phyloP scores from a whole-genome alignment of 2,113 vertebrate genomes.

The Ondatra zibethicus region DNA sequence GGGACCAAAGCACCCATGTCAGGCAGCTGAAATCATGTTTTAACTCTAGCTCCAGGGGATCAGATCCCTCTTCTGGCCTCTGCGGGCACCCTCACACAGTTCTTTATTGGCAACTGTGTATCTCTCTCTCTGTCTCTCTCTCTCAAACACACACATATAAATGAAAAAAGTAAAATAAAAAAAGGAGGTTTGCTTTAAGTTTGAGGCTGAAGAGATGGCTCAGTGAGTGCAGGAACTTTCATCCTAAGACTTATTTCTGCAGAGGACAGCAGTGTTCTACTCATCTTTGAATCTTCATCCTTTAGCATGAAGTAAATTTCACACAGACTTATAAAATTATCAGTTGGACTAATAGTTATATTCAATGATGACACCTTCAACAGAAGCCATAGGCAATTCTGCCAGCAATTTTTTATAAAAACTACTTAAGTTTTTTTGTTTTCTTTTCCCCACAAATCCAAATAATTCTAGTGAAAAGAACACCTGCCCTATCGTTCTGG shows the following conservation, averaged over 20 bases:
- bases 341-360: slow-evolving; percentile 20
- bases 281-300: background rate
- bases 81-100: background rate
- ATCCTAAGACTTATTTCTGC: slow-evolving; percentile 10
- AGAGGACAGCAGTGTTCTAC: background rate
- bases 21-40: background rate
- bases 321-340: slow-evolving; percentile 47
- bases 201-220: slow-evolving; percentile 15
- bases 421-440: slow-evolving; percentile 32
- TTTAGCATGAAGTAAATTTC: slow-evolving; percentile 43
- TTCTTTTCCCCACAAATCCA: slow-evolving; percentile 30
- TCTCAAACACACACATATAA: background rate
- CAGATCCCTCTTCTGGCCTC: background rate
- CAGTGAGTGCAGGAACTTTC: slow-evolving; percentile 16
- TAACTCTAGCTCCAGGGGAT: background rate
- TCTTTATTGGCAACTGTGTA: background rate
- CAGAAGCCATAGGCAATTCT: slow-evolving; percentile 41
- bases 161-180: background rate
- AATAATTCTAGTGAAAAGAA: background rate
- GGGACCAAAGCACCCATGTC: background rate
- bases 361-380: slow-evolving; percentile 41
- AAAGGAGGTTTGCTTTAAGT: background rate
- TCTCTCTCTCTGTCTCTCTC: background rate
- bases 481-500: background rate
- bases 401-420: slow-evolving; percentile 58